Conservation (phyloP, 2,113 vertebrate species). For the Odobenus rosmarus region DNA sequence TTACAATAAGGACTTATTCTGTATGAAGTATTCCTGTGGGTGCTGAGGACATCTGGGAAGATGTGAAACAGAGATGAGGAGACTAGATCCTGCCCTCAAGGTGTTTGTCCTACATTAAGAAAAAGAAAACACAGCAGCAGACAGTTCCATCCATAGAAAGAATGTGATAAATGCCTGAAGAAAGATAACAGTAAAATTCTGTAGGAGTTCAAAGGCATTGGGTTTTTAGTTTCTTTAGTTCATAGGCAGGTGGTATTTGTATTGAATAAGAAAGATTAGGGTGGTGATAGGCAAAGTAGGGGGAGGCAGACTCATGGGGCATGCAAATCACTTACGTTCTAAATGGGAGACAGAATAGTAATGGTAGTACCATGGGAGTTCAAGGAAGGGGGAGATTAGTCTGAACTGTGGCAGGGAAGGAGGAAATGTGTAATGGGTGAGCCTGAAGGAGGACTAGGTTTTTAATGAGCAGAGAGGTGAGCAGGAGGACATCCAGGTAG, state of each 20-base stretch:
- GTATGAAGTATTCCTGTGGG: not conserved
- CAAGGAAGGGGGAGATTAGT: not conserved
- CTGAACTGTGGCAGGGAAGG: not conserved
- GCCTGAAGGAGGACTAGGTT: not conserved
- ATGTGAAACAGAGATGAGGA: not conserved
- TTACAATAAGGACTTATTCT: not conserved
- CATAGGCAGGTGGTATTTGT: not conserved
- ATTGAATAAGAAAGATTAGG: not conserved
- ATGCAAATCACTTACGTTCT: not conserved
- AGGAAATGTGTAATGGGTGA: not conserved
- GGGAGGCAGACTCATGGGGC: not conserved
- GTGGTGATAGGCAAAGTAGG: not conserved
- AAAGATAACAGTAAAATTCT: not conserved
- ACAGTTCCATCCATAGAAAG: not conserved
- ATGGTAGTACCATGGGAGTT: not conserved
- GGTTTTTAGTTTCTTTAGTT: not conserved
- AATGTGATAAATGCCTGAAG: not conserved
- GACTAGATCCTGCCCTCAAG: not conserved
- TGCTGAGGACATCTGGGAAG: not conserved
- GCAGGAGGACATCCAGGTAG: not conserved
- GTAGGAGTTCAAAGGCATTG: not conserved
- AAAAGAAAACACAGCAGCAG: not conserved
- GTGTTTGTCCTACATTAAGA: not conserved
- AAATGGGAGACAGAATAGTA: not conserved
- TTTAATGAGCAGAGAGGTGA: not conserved